Percentiles rank a stretch among this genome's conserved stretches.
phyloP scores from a whole-genome alignment of 2,113 vertebrate species.

The Ardeotis arabs region DNA sequence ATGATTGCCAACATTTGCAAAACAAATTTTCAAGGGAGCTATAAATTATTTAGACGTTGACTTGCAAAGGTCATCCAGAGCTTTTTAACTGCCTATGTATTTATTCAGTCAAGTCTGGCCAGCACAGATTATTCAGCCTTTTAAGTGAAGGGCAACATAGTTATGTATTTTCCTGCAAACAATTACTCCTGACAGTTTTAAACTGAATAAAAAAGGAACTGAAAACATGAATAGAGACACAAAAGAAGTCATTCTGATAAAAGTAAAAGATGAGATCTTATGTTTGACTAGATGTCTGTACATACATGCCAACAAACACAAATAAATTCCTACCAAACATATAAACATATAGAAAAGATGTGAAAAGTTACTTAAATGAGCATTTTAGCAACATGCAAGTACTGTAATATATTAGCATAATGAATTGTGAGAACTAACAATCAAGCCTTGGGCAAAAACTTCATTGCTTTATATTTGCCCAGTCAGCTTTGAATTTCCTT shows the following conservation, averaged over 20 bases:
- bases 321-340: slow-evolving; percentile 8
- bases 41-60: not conserved
- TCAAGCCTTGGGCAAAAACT: slow-evolving; percentile 58
- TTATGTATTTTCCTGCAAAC: slow-evolving; percentile 17
- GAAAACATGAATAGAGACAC: not conserved
- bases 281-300: not conserved
- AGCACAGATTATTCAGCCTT: not conserved
- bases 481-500: slow-evolving; percentile 72
- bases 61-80: slow-evolving; percentile 10
- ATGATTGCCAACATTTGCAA: not conserved
- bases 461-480: slow-evolving; percentile 63
- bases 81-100: slow-evolving; percentile 2
- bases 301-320: slow-evolving; percentile 13
- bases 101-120: not conserved
- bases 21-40: slow-evolving; percentile 6
- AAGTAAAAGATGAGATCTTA: not conserved
- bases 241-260: not conserved
- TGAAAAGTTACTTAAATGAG: slow-evolving; percentile 49
- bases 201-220: not conserved
- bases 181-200: not conserved
- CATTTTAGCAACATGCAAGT: slow-evolving; percentile 21
- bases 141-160: not conserved
- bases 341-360: not conserved
- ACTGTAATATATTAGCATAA: slow-evolving; percentile 69
- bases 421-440: slow-evolving; percentile 71